Base-by-base conservation (phyloP, 2,797 vertebrate genomes). In the Odontamblyopus rebecca region DNA sequence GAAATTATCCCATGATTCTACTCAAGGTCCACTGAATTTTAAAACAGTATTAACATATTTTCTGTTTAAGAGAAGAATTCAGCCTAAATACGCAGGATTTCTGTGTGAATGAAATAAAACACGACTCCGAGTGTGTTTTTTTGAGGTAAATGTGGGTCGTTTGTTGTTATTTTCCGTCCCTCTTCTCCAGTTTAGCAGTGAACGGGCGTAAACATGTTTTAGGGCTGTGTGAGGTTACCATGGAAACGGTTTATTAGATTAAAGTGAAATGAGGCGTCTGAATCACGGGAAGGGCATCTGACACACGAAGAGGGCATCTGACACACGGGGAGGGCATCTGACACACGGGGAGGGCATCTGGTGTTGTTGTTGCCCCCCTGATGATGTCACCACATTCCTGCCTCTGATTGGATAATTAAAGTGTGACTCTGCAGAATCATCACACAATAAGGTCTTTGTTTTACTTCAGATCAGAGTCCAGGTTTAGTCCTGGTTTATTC, bases 301-400 rank as follows among this genome's bases (percentile, higher is more conserved):
- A 44, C 2, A 2, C 41, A 53, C 16, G 12, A 6, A 18, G 51
- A 53, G 51, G 51, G 51, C 51, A 53, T 53, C 51, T 53, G 51
- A 53, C 41, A 23, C 23, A 1, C 35, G 6, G 48, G 48, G 16
- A 23, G 23, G 23, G 23, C 23, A 23, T 23, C 23, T 23, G 23
- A 23, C 23, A 53, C 18, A 13, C 41, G 1, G 19, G 51, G 51
- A 53, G 51, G 51, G 51, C 51, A 53, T 53, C 51, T 53, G 51
- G 11, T 48, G 44, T 48, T 44, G 41, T 44, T 48, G 44, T 48
- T 48, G 16, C 16, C 16, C 44, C 44, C 44, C 56, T 27, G 59
- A 61, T 18, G 29, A 61, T 61, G 59, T 61, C 59, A 32, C 59
- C 59, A 61, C 59, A 61, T 61, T 54, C 53, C 53, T 54, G 44